These are phyloP conservation scores for Macrosoma leucophasiata DNA, from an alignment of 2,888 invertebrate species.

Conservation along the genomic window DNA sequence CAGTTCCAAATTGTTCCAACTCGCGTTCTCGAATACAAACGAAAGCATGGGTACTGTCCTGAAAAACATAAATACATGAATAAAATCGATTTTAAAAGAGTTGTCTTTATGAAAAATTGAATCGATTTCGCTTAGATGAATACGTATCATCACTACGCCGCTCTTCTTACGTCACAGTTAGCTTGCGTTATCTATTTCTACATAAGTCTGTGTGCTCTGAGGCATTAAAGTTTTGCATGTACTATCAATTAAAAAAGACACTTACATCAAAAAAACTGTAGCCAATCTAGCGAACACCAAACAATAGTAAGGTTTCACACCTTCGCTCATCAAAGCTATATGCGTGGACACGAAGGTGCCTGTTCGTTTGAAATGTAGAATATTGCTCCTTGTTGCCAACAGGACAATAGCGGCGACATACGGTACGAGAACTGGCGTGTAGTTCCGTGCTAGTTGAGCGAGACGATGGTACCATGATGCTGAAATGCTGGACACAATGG, in stretches of 20 bases:
- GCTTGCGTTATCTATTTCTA: no score
- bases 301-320: slow-evolving; percentile 74
- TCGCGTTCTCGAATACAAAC: slow-evolving; percentile 44
- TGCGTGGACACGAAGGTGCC: slow-evolving; percentile 66
- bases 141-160: no score
- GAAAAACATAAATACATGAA: slow-evolving; percentile 23
- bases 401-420: slow-evolving; percentile 80
- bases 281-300: slow-evolving; percentile 68
- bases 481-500: slow-evolving; percentile 73
- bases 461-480: slow-evolving; percentile 75
- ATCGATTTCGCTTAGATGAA: no score
- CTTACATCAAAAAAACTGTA: slow-evolving; percentile 63
- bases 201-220: no score
- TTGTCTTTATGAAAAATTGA: no score
- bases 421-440: slow-evolving; percentile 78
- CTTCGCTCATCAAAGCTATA: slow-evolving; percentile 73
- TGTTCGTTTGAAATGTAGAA: slow-evolving; percentile 34
- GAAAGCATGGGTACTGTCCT: slow-evolving; percentile 48
- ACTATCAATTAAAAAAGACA: no score
- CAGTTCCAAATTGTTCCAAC: slow-evolving; percentile 52
- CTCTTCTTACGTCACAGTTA: no score
- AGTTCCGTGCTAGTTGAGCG: slow-evolving; percentile 80
- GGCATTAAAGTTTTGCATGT: no score
- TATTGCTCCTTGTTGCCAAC: slow-evolving; percentile 67
- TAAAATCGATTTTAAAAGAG: no score